phyloP scores from a whole-genome alignment of 2,888 invertebrate species.

The Laothoe populi region DNA sequence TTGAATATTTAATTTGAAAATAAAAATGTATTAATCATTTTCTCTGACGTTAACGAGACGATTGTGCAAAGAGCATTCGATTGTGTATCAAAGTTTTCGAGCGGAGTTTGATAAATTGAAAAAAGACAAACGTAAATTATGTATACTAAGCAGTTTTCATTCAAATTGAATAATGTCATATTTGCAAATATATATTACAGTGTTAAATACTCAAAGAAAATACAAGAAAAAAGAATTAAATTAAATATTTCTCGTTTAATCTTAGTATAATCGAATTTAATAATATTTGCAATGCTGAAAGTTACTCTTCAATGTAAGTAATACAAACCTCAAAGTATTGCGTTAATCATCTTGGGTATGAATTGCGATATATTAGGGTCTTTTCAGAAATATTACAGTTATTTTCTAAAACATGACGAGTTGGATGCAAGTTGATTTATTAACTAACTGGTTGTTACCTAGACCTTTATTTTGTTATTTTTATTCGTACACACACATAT shows the following conservation, averaged over 20 bases:
- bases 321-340: too few species aligned
- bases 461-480: too few species aligned
- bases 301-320: too few species aligned
- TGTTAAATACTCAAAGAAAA: not conserved
- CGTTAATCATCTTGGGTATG: too few species aligned
- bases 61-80: too few species aligned
- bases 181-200: too few species aligned
- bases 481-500: too few species aligned
- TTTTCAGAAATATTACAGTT: too few species aligned
- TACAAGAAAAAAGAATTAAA: not conserved
- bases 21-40: conserved; percentile 8
- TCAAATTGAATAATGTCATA: not conserved
- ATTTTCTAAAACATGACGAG: too few species aligned
- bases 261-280: not conserved
- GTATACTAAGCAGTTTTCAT: not conserved
- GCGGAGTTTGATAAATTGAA: not conserved
- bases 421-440: too few species aligned
- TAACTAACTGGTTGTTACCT: too few species aligned
- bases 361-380: too few species aligned
- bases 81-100: not conserved
- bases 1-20: conserved; percentile 13
- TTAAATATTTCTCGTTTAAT: not conserved
- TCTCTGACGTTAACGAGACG: not conserved
- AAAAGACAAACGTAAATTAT: not conserved
- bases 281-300: not conserved